These are phyloP conservation scores for Enteromius argenteus DNA, from an alignment of 2,797 vertebrate genomes.

Conservation along the genomic window DNA sequence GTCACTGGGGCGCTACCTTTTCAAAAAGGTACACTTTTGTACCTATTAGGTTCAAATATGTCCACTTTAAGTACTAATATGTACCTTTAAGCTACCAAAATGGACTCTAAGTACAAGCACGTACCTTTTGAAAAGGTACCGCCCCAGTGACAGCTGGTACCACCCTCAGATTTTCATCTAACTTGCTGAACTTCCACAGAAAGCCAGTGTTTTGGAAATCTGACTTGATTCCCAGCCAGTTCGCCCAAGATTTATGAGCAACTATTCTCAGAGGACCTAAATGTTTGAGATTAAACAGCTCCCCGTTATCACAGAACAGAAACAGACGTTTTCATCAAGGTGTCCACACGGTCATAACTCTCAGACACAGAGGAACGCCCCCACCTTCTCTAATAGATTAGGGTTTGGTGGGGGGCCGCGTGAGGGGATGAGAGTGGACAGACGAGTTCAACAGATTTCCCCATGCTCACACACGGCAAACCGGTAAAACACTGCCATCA, in stretches of 20 bases:
- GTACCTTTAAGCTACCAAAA: too few species aligned
- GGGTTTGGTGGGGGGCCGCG: slow-evolving; percentile 49
- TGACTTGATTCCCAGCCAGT: slow-evolving; percentile 8
- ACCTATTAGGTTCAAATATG: too few species aligned
- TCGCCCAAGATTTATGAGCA: slow-evolving; percentile 32
- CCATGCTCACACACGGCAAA: slow-evolving; percentile 37
- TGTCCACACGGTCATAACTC: slow-evolving; percentile 52
- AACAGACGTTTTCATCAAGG: slow-evolving; percentile 39
- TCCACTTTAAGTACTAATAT: too few species aligned
- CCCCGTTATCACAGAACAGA: slow-evolving; percentile 19
- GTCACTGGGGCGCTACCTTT: too few species aligned
- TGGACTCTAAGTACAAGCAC: too few species aligned
- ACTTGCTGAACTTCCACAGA: slow-evolving; percentile 14
- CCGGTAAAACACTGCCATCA: slow-evolving; percentile 77
- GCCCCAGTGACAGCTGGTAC: too few species aligned
- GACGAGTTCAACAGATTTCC: slow-evolving; percentile 51
- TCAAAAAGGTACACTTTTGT: too few species aligned
- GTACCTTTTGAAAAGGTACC: too few species aligned
- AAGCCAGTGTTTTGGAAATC: slow-evolving; percentile 11
- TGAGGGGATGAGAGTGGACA: slow-evolving; percentile 68
- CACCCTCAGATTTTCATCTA: background rate
- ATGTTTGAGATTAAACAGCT: slow-evolving; percentile 35
- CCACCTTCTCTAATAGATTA: slow-evolving; percentile 50
- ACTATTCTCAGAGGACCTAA: slow-evolving; percentile 21
- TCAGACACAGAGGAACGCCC: slow-evolving; percentile 50